These are phyloP conservation scores for Melinopterus prodromus DNA, from an alignment of 2,888 invertebrate species.

Conservation along the genomic window DNA sequence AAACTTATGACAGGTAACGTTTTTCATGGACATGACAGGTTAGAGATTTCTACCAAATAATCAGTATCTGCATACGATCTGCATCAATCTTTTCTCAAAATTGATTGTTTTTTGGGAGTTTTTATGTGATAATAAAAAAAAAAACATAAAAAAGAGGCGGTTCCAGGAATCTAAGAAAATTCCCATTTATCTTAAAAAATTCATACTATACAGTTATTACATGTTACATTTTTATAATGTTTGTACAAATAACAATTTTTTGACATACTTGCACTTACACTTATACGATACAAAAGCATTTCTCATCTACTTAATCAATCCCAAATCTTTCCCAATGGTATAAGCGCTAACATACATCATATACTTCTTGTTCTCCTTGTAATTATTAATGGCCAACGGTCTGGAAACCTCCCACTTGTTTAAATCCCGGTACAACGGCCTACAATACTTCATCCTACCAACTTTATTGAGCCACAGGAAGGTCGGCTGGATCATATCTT, in stretches of 20 bases:
- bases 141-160: too few species aligned
- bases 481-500: slow-evolving; percentile 70
- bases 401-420: slow-evolving; percentile 80
- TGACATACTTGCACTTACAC: background rate
- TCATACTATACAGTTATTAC: background rate
- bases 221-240: background rate
- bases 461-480: slow-evolving; percentile 82
- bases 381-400: slow-evolving; percentile 74
- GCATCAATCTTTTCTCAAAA: too few species aligned
- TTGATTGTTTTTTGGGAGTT: too few species aligned
- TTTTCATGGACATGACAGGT: too few species aligned
- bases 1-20: too few species aligned
- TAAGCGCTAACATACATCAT: slow-evolving; percentile 88
- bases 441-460: slow-evolving; percentile 91
- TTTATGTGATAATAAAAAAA: too few species aligned
- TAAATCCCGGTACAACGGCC: slow-evolving; percentile 87
- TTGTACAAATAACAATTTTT: background rate
- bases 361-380: slow-evolving; percentile 70
- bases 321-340: slow-evolving; percentile 79
- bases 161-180: too few species aligned
- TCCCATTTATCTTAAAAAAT: background rate
- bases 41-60: too few species aligned
- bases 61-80: too few species aligned
- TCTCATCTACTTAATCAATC: slow-evolving; percentile 55
- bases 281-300: background rate